Percentiles rank a stretch among this genome's conserved stretches.
phyloP scores from a whole-genome alignment of 2,113 vertebrate species.

The Pollimyrus isidori region DNA sequence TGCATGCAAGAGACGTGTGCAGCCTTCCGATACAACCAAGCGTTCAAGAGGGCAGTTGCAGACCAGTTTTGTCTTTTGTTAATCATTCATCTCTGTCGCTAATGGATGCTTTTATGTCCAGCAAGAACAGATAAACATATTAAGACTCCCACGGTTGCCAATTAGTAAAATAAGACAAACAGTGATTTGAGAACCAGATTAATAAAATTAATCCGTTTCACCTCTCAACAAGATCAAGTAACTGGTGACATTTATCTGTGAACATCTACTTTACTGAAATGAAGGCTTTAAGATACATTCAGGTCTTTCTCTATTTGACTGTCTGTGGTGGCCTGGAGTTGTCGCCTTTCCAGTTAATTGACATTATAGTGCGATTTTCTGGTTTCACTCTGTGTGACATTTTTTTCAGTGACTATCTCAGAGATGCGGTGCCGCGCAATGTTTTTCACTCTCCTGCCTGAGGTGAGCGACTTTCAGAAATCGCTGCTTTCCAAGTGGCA shows the following conservation, averaged over 20 bases:
- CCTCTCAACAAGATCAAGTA: not conserved
- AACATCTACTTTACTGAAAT: not conserved
- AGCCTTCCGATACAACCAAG: not conserved
- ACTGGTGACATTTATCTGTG: not conserved
- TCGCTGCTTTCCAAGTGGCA: not conserved
- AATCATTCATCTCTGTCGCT: constrained; percentile 3
- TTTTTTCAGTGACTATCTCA: not conserved
- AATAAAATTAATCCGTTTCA: not conserved
- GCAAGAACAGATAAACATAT: constrained; percentile 15
- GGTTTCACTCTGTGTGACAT: not conserved
- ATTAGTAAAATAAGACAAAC: constrained; percentile 17
- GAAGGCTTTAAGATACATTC: not conserved
- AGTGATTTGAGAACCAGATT: not conserved
- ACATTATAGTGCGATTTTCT: not conserved
- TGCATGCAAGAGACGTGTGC: constrained; percentile 11
- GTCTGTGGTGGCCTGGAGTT: not conserved
- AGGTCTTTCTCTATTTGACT: not conserved
- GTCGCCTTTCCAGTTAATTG: not conserved
- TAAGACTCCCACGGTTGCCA: constrained; percentile 19
- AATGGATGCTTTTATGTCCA: not conserved
- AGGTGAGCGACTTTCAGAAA: not conserved
- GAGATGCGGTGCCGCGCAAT: not conserved
- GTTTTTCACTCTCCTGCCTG: not conserved
- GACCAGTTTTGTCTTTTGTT: not conserved
- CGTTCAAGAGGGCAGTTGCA: not conserved